phyloP scores from a whole-genome alignment of 2,797 vertebrate species.

The Sciurus vulgaris region DNA sequence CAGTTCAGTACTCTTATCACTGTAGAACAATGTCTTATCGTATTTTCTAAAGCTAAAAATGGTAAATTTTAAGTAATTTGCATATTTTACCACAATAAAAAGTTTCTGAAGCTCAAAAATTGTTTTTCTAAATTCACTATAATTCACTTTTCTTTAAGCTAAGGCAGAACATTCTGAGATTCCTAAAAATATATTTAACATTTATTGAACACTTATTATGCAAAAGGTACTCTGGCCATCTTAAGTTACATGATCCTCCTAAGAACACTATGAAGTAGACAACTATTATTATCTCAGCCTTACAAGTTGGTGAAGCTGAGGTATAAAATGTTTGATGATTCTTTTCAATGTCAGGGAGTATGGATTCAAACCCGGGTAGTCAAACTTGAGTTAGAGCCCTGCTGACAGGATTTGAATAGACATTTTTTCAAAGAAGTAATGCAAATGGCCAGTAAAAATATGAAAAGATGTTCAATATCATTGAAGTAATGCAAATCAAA shows the following conservation, averaged over 20 bases:
- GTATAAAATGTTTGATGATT: not conserved
- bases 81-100: not conserved
- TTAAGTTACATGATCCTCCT: not conserved
- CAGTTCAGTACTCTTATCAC: not conserved
- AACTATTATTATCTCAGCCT: not conserved
- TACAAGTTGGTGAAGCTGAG: not conserved
- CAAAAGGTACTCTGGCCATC: not conserved
- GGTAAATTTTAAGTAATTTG: not conserved
- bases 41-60: not conserved
- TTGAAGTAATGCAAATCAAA: not conserved
- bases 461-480: too few relatives aligned
- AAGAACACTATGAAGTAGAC: not conserved
- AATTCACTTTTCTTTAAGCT: not conserved
- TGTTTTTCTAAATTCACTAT: not conserved
- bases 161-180: not conserved
- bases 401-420: not conserved
- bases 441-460: too few relatives aligned
- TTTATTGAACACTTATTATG: not conserved
- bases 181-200: not conserved
- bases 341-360: not conserved
- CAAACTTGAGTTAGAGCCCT: not conserved
- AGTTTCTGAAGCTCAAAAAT: not conserved
- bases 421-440: not conserved
- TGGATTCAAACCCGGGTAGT: not conserved
- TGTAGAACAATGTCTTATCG: not conserved